These are phyloP conservation scores for Pituophis catenifer DNA, from an alignment of 2,113 vertebrate species.

Conservation along the genomic window DNA sequence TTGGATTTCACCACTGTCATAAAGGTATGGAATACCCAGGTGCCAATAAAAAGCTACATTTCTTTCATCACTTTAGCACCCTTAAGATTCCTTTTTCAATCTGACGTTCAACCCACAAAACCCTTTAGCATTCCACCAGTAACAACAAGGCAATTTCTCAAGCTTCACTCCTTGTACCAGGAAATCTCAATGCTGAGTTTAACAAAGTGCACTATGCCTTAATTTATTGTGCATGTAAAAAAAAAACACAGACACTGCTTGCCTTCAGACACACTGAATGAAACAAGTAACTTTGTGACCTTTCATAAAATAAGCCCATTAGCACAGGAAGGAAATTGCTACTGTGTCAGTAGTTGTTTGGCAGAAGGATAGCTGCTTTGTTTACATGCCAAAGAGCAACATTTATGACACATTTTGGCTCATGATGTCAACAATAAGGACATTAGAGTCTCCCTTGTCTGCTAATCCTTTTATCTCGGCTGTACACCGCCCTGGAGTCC, in stretches of 20 bases:
- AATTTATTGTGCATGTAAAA: not conserved
- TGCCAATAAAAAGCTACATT: not conserved
- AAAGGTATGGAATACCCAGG: not conserved
- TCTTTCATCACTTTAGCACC: not conserved
- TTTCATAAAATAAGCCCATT: not conserved
- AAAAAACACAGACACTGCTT: not conserved
- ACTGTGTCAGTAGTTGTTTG: not conserved
- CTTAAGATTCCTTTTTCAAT: not conserved
- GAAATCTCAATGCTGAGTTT: not conserved
- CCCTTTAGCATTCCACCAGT: not conserved
- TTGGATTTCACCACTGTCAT: not conserved
- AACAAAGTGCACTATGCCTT: not conserved
- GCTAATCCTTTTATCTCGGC: no score
- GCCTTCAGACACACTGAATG: not conserved
- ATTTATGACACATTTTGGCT: not conserved
- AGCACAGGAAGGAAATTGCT: not conserved
- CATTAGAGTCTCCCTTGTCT: not conserved
- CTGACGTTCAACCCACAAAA: not conserved
- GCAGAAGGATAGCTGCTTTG: not conserved
- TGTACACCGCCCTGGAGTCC: no score
- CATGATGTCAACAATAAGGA: not conserved
- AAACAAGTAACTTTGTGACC: not conserved
- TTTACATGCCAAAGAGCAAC: not conserved
- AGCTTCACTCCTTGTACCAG: not conserved
- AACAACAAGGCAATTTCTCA: not conserved